A percentile compares a stretch with the other conserved stretches of the same genome.
Conservation (phyloP, 2,797 vertebrate species). For the Sebastes trivittatus region DNA sequence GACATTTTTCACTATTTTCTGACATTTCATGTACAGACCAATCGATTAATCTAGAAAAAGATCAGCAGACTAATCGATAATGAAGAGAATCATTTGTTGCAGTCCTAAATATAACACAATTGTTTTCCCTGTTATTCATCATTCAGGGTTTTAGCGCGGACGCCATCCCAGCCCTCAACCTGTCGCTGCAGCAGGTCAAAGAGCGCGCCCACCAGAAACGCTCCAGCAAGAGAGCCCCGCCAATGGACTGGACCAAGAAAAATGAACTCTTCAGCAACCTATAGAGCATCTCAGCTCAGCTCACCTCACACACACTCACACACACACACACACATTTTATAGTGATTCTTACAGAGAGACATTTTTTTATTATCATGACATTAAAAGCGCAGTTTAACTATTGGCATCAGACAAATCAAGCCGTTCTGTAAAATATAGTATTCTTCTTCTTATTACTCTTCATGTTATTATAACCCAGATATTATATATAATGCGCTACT, state of each 20-base stretch:
- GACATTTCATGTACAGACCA: too few relatives aligned
- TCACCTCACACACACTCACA: background rate
- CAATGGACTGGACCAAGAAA: slow-evolving; percentile 99
- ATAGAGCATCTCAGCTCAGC: slow-evolving; percentile 69
- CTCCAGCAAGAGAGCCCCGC: slow-evolving; percentile 90
- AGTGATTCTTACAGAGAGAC: slow-evolving; percentile 20
- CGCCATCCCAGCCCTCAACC: slow-evolving; percentile 83
- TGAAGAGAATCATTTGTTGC: too few relatives aligned
- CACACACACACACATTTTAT: background rate
- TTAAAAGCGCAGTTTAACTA: slow-evolving; percentile 36
- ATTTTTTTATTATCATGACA: slow-evolving; percentile 22
- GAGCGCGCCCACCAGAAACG: slow-evolving; percentile 94
- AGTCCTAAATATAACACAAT: background rate
- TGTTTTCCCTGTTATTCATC: background rate
- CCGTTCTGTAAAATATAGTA: slow-evolving; percentile 57
- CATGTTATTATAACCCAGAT: slow-evolving; percentile 61
- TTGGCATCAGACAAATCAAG: slow-evolving; percentile 24
- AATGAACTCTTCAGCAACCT: slow-evolving; percentile 97
- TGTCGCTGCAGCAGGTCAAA: slow-evolving; percentile 92
- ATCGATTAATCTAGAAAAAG: too few relatives aligned
- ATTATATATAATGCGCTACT: slow-evolving; percentile 69
- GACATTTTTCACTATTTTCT: too few relatives aligned
- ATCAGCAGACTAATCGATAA: too few relatives aligned
- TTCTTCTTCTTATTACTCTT: slow-evolving; percentile 46
- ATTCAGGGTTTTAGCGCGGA: slow-evolving; percentile 57